Base-by-base conservation (phyloP, 2,888 invertebrate species). In the Alviniconcha strummeri region DNA sequence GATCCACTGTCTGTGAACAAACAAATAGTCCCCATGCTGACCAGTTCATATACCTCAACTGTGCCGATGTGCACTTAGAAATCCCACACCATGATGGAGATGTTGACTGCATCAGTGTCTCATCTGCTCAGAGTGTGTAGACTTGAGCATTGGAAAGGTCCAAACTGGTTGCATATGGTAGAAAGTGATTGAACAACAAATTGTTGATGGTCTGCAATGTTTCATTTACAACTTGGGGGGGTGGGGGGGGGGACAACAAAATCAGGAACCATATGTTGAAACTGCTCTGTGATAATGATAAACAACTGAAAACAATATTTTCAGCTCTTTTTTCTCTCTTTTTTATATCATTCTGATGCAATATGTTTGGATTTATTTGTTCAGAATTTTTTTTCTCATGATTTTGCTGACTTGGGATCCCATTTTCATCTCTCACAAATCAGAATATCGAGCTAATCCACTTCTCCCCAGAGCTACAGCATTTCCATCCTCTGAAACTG, bases 71-170 rank as follows among this genome's bases (percentile, higher is more conserved):
- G 55, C 4, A 60, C 60, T 11, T 60, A 60, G 9, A 60, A 60
- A 11, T 60, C 60, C 60, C 8, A 13, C 60, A 60, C 13, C 19
- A 69, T 8, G 75, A 77, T 77, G 77, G 55, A 19, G 69, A 54
- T 55, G 19, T 4, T 64, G 82, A 82, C 52, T 69, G 77, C 69
- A 69, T 82, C 54, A 82, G 76, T 77, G 71, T 82, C 54, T 69
- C 76, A 5, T 82, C 82, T 8, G 69, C 69, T n/a, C 76, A 82
- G 57, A 82, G 82, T 77, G 82, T 82, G 4, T 82, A 64, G 60
- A 60, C 36, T 36, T 36, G 36, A 36, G 36, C 36, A 36, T 36
- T 36, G 36, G 36, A 36, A 3, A 36, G 36, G 36, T 36, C 36
- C 36, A 36, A 36, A 36, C 36, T 36, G 36, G 36, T 36, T 36